Base-by-base conservation (phyloP, 2,888 invertebrate genomes). In the Melieria picta region DNA sequence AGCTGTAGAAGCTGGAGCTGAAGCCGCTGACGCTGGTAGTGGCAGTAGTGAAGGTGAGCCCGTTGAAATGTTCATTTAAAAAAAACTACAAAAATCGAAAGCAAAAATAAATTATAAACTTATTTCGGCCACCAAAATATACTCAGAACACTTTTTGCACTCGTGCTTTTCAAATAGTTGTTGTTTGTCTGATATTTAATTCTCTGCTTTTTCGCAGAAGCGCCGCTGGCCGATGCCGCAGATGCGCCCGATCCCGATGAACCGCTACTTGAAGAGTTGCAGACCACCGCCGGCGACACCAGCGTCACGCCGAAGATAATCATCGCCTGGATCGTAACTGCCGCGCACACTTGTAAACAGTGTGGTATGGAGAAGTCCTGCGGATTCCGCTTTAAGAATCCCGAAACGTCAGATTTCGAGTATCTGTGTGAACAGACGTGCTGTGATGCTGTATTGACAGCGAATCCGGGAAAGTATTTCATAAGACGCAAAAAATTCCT, bases 391-490 rank as follows among this genome's bases (percentile, higher is more conserved):
- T 84, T 74, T 45, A 85, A 84, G 62, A 74, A 85, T 77, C 47
- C 88, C 82, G 82, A 89, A 84, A 88, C 87, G 56, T 88, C 87
- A 1, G 87, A 88, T 70, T 88, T 87, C 0, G 86, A 88, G 72
- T 90, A 89, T 78, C 86, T 91, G 68, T 91, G 91, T 64, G 82
- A 89, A 47, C 82, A 83, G 55, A 58, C 74, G 5, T 91, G 91
- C 74, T 86, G 90, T 13, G 86, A 89, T 76, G 88, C 88, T 55
- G 87, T 90, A 85, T 87, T 90, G 83, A 88, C 86, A 0, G 88
- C 88, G 45, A 89, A 90, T 77, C 86, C 86, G 47, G 89, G 90
- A 0, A 90, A 90, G 79, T 91, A 89, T 78, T 85, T 88, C 13
- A 88, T 89, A 72, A 89, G 89, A 75, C 86, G 90, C 72, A 87